These are phyloP conservation scores for Ceuthmochares aereus DNA, from an alignment of 2,113 vertebrate species.

Conservation along the genomic window DNA sequence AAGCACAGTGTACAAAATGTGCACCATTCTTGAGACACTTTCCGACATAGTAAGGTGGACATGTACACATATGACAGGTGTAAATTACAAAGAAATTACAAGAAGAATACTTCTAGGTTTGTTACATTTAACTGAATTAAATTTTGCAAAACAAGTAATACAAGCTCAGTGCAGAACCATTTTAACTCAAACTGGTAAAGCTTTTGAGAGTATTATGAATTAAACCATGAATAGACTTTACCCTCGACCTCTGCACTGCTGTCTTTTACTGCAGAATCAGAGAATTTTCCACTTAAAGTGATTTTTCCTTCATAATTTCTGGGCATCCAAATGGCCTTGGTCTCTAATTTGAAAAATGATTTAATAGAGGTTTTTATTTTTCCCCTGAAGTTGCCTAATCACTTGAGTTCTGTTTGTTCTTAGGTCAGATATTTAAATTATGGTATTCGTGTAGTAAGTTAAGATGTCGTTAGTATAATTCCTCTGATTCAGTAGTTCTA, in stretches of 20 bases:
- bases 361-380: background rate
- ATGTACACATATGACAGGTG: background rate
- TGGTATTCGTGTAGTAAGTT: accelerated
- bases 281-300: background rate
- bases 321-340: background rate
- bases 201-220: background rate
- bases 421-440: background rate
- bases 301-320: background rate
- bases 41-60: background rate
- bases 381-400: background rate
- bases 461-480: background rate
- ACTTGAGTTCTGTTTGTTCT: background rate
- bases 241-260: background rate
- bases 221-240: background rate
- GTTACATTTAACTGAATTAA: background rate
- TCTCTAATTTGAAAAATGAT: background rate
- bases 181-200: background rate
- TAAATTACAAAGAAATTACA: background rate
- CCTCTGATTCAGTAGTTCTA: background rate
- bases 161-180: background rate
- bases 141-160: background rate
- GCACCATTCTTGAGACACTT: background rate
- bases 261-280: background rate
- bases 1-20: accelerated
- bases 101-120: background rate